These are phyloP conservation scores for Macrochelys suwanniensis DNA, from an alignment of 2,797 vertebrate species.

Conservation along the genomic window DNA sequence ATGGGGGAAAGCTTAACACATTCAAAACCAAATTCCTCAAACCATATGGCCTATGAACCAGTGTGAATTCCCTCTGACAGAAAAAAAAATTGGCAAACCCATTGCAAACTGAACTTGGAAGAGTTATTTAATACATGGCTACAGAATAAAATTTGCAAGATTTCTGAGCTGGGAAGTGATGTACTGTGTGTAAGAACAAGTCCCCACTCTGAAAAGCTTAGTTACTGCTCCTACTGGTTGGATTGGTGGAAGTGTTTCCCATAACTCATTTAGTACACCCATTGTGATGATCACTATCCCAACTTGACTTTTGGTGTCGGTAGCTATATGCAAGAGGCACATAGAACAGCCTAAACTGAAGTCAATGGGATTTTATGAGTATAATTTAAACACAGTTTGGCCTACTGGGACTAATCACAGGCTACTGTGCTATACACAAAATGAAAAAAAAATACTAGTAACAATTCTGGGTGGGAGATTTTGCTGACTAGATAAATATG, in stretches of 20 bases:
- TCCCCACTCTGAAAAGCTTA: background rate
- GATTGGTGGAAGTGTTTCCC: background rate
- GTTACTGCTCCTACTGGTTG: background rate
- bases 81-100: too few relatives aligned
- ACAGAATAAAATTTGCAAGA: background rate
- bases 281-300: background rate
- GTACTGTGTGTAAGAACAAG: background rate
- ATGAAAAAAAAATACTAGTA: background rate
- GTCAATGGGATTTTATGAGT: background rate
- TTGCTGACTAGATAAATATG: background rate
- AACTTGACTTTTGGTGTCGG: background rate
- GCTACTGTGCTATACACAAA: background rate
- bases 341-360: background rate
- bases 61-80: background rate
- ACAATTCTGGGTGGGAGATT: background rate
- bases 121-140: background rate
- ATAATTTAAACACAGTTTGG: background rate
- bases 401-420: background rate
- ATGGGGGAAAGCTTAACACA: background rate
- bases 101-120: too few relatives aligned
- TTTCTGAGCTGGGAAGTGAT: background rate
- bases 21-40: background rate
- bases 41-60: background rate
- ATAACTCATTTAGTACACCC: background rate
- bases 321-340: background rate